Base-by-base conservation (phyloP, 2,888 invertebrate genomes). In the Cosmia pyralina region DNA sequence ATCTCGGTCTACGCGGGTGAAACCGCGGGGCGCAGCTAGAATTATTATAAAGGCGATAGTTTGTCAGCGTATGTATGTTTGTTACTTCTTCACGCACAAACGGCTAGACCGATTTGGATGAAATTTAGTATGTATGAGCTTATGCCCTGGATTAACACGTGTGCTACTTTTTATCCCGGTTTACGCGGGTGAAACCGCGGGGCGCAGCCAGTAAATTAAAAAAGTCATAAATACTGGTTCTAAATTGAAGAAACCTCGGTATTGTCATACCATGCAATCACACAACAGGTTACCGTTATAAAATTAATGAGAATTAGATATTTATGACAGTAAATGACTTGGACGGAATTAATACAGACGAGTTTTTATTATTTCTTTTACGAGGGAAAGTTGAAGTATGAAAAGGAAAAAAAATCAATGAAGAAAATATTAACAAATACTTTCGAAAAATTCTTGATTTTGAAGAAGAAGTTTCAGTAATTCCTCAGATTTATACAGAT, bases 231-330 rank as follows among this genome's bases (percentile, higher is more conserved):
- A 22, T 4, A 0, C 4, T 8, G 62, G 69, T 58, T 38, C 53
- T 15, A 58, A 80, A 17, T 38, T 15, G 64, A 72, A 68, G 11
- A 82, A 72, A 58, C 60, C 66, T 58, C 5, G 1, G 22, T n/a
- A 52, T 41, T 66, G 63, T 69, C 59, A 73, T 59, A 79, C 52
- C 69, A 22, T 58, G 58, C 63, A 68, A 80, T 77, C 67, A 66
- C n/a, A 66, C 60, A 72, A 77, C 63, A 72, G 69, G 72, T 76
- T 53, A 48, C 59, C 3, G 66, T 55, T 72, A 64, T 75, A 75
- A 79, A 82, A 75, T 82, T 72, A 62, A 81, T 65, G 59, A 34
- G 41, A 72, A 77, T 80, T 77, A 55, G 60, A 77, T 83, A 73
- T 83, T 83, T 82, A 83, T 64, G 71, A 68, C 57, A 6, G 13